Base-by-base conservation (phyloP, 2,797 vertebrate species). In the Ambastaia sidthimunki region DNA sequence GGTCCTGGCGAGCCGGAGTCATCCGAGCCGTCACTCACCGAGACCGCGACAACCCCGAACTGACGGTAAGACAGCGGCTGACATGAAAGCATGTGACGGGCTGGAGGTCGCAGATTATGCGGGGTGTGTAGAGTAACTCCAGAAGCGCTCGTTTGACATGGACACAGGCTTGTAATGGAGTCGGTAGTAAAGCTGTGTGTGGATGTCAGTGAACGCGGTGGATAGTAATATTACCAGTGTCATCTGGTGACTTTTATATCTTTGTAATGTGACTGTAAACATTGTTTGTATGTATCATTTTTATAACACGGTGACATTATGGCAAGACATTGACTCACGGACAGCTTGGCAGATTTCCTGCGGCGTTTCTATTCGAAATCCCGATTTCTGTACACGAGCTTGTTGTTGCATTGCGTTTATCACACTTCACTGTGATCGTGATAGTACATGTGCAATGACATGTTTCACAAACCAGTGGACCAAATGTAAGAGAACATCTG, bases 21-120 rank as follows among this genome's bases (percentile, higher is more conserved):
- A 96, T 98, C 92, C 94, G 97, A 85, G 97, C 97, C 41, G 97
- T 97, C 86, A 96, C 94, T 76, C 95, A 97, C 83, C 90, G 94
- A 83, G 96, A 97, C 93, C 91, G 88, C 83, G 93, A 90, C 92
- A 93, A 89, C 73, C 89, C 89, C n/a, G 96, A 98, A 76, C 90
- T 98, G 86, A 94, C 96, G 95, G 97, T 98, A 95, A 96, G 96
- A 71, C 69, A 66, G 59, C 73, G 65, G 72, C 10, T 28, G 59
- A 0, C 25, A 54, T 34, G 37, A 41, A n/a, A 18, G 16, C 44
- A 13, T 19, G 16, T 19, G 5, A 65, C 34, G 59, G 41, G 19
- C 31, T 6, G 68, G 11, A 25, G 19, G 11, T 54, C 3, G 44
- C 1, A 3, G 57, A 9, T 47, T 37, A 28, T 7, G 10, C 19